These are phyloP conservation scores for Falco naumanni DNA, from an alignment of 2,797 vertebrate species.

Conservation along the genomic window DNA sequence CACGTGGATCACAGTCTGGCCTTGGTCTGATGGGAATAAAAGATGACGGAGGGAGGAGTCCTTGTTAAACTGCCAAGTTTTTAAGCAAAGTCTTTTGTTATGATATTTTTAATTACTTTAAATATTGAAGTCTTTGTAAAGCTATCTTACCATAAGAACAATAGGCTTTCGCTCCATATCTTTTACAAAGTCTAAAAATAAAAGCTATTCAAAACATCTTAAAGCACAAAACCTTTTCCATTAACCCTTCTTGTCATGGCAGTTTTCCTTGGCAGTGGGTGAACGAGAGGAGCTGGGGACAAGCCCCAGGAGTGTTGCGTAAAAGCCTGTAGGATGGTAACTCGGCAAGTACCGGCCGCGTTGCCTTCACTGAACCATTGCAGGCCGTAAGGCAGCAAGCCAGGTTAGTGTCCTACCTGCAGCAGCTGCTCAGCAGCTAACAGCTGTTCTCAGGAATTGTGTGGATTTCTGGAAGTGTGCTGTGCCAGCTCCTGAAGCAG, in stretches of 20 bases:
- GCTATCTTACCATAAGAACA: background rate
- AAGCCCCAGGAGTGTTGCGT: rapidly evolving
- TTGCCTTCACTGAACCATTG: rapidly evolving
- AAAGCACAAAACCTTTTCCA: background rate
- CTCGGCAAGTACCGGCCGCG: background rate
- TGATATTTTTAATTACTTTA: slow-evolving; percentile 51
- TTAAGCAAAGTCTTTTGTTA: slow-evolving; percentile 54
- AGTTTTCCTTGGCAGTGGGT: background rate
- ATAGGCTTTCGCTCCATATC: background rate
- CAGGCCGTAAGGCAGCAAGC: background rate
- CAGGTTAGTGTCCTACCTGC: background rate
- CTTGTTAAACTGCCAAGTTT: slow-evolving; percentile 31
- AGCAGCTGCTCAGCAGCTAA: background rate
- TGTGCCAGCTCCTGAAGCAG: background rate
- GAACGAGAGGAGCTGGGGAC: background rate
- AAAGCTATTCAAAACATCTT: slow-evolving; percentile 45
- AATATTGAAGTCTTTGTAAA: slow-evolving; percentile 54
- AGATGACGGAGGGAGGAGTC: slow-evolving; percentile 41
- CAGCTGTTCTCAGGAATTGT: background rate
- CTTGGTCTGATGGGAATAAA: slow-evolving; percentile 77
- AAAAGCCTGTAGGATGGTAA: background rate
- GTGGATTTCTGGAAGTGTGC: background rate
- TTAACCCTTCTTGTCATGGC: background rate
- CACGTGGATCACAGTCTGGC: slow-evolving; percentile 36
- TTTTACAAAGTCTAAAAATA: slow-evolving; percentile 58